Percentiles rank a stretch among this genome's conserved stretches.
Conservation (phyloP, 2,888 invertebrate genomes). For the Agrilus cyanescens region DNA sequence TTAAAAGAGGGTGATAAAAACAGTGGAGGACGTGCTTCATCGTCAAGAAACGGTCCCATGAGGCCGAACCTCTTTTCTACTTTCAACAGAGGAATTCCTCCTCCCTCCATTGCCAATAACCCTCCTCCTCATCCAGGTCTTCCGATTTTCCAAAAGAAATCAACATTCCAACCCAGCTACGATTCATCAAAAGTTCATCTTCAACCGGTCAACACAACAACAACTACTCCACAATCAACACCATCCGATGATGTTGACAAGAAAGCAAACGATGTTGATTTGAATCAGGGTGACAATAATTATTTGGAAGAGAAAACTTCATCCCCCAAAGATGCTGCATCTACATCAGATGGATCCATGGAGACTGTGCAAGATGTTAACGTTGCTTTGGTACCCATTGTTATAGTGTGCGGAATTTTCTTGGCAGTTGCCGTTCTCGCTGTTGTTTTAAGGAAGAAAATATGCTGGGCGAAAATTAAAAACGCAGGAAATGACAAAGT, state of each 20-base stretch:
- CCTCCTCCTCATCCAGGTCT: conserved; percentile 17
- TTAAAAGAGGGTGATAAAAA: conserved; percentile 25
- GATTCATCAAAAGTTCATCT: neutral
- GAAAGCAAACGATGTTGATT: neutral
- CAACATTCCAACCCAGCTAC: conserved; percentile 21
- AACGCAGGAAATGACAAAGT: conserved; percentile 66
- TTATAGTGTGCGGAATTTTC: conserved; percentile 58
- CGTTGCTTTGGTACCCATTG: conserved; percentile 57
- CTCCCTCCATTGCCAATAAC: conserved; percentile 20
- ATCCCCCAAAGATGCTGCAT: neutral
- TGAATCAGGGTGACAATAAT: neutral
- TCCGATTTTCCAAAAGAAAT: conserved; percentile 24
- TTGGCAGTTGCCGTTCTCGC: conserved; percentile 54
- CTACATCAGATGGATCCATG: conserved; percentile 29
- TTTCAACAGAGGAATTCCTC: conserved; percentile 17
- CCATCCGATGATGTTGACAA: neutral
- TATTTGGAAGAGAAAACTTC: conserved; percentile 8
- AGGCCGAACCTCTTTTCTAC: conserved; percentile 22
- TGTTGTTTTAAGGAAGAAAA: conserved; percentile 59
- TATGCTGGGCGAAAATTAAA: conserved; percentile 52
- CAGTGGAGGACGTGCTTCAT: conserved; percentile 27
- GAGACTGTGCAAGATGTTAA: conserved; percentile 43
- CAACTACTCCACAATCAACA: conserved; percentile 3
- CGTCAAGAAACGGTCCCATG: conserved; percentile 23
- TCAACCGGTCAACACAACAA: neutral